Base-by-base conservation (phyloP, 2,888 invertebrate genomes). In the Oxycera nigricornis region DNA sequence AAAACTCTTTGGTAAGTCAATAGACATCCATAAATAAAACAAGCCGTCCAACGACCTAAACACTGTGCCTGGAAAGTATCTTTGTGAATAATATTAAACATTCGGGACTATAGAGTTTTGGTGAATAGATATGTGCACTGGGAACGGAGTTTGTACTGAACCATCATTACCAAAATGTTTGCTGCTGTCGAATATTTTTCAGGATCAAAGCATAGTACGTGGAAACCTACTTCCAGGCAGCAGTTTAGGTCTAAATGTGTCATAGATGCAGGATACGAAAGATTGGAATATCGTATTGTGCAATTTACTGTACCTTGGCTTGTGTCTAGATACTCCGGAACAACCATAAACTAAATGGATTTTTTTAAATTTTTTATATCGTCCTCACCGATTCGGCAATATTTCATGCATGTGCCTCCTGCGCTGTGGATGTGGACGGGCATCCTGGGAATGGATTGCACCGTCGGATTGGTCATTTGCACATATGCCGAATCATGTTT, bases 1-100 rank as follows among this genome's bases (percentile, higher is more conserved):
- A 85, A 86, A 79, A 80, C 82, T 74, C 80, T 85, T 72, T 86
- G 86, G 86, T 86, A 80, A 83, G 83, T 73, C 68, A 35, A 39
- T 24, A 20, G 67, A 59, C 72, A 72, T 72, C 50, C 61, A 73
- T 75, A 75, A 75, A 75, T 72, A 73, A 73, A 41, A 17, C 55
- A 26, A 41, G 39, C 57, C n/a, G n/a, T n/a, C n/a, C n/a, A n/a
- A n/a, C n/a, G n/a, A n/a, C n/a, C n/a, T n/a, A n/a, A n/a, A n/a
- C n/a, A n/a, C n/a, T n/a, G n/a, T n/a, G n/a, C n/a, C n/a, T n/a
- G n/a, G n/a, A n/a, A n/a, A n/a, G n/a, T n/a, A n/a, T n/a, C n/a
- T n/a, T n/a, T n/a, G n/a, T n/a, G n/a, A n/a, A n/a, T n/a, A n/a
- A n/a, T n/a, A n/a, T n/a, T n/a, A n/a, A n/a, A n/a, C n/a, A n/a